These are phyloP conservation scores for Vanacampus margaritifer DNA, from an alignment of 2,113 vertebrate genomes.

Conservation along the genomic window DNA sequence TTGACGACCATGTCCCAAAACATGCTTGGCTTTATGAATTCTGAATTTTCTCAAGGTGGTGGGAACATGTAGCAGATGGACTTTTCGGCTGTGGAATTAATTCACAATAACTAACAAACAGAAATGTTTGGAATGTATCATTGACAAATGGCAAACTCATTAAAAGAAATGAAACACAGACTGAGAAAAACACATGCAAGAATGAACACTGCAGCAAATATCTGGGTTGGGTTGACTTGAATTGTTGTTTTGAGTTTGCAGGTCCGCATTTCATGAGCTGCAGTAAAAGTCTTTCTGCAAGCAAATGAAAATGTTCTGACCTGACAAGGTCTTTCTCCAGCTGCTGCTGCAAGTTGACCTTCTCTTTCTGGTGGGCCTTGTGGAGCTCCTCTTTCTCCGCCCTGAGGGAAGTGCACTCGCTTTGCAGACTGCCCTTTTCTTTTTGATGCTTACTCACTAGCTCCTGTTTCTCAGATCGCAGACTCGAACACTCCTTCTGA, in stretches of 20 bases:
- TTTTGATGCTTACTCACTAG: slow-evolving; percentile 62
- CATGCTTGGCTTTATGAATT: background rate
- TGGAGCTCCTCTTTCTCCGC: slow-evolving; percentile 64
- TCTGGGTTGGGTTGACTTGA: too few relatives aligned
- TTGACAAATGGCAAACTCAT: background rate
- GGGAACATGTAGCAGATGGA: background rate
- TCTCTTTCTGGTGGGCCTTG: slow-evolving; percentile 64
- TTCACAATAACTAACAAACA: background rate
- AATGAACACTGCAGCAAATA: too few relatives aligned
- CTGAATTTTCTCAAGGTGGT: background rate
- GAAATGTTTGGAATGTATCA: background rate
- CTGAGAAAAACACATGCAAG: too few relatives aligned
- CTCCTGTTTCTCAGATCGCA: slow-evolving; percentile 70
- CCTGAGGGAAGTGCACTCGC: slow-evolving; percentile 75
- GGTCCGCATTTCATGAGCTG: background rate
- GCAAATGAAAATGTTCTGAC: slow-evolving; percentile 62
- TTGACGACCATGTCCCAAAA: background rate
- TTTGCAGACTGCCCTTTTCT: slow-evolving; percentile 74
- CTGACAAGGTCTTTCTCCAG: slow-evolving; percentile 86
- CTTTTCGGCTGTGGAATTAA: background rate
- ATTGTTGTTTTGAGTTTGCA: background rate
- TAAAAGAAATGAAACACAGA: background rate
- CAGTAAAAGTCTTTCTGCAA: background rate
- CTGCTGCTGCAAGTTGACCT: slow-evolving; percentile 77
- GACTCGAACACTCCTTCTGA: slow-evolving; percentile 65